Evolutionary conservation across 2,113 vertebrate genomes (phyloP).

Genomic region (Cichladusa arquata): DNA sequence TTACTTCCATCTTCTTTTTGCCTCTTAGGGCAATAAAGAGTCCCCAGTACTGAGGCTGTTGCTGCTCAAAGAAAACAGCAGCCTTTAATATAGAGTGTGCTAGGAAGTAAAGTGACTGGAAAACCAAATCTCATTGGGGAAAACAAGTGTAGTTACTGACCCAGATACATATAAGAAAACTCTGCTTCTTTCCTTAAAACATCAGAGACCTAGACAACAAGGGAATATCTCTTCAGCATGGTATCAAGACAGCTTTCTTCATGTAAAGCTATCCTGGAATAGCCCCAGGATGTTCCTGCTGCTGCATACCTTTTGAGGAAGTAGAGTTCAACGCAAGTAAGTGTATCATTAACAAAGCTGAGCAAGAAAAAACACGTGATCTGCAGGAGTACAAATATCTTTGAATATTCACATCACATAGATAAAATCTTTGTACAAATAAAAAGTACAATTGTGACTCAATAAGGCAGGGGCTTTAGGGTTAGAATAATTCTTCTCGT

Average conservation of each 20-base stretch:
- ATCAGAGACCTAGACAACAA: constrained; percentile 16
- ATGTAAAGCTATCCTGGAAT: not conserved
- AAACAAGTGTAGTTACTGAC: constrained; percentile 27
- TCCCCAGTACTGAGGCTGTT: not conserved
- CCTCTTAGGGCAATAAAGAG: not conserved
- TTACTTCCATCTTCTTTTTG: not conserved
- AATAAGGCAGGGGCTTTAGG: not conserved
- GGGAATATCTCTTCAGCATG: not conserved
- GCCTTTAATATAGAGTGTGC: not conserved
- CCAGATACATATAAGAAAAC: constrained; percentile 43
- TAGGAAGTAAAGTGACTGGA: not conserved
- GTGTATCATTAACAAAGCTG: not conserved
- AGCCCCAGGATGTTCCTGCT: not conserved
- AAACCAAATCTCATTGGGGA: not conserved
- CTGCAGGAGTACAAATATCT: not conserved
- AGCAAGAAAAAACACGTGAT: not conserved
- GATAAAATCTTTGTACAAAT: not conserved
- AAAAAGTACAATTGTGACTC: not conserved
- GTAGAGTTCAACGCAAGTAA: not conserved
- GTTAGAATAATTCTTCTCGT: not conserved
- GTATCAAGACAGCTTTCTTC: not conserved
- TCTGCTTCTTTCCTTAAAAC: constrained; percentile 12
- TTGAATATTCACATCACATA: not conserved
- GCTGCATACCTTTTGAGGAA: not conserved
- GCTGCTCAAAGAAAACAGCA: not conserved